Base-by-base conservation (phyloP, 2,888 invertebrate genomes). In the Erebia aethiops region DNA sequence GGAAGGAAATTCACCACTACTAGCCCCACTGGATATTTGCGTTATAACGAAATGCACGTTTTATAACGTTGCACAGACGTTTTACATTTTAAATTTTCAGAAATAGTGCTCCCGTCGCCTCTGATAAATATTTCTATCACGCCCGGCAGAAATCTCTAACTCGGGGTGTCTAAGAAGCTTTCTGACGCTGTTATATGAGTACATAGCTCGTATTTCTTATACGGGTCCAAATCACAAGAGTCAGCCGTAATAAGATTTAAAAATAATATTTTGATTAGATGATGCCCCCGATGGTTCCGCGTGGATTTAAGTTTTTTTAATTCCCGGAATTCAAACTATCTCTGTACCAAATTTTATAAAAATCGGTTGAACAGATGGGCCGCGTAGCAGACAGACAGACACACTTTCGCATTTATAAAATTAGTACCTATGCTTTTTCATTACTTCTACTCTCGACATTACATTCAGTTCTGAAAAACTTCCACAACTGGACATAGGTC, bases 111-210 rank as follows among this genome's bases (percentile, higher is more conserved):
- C 51, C 60, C 70, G 71, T 72, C 71, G 68, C 62, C 49, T 51
- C 67, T 66, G 65, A 75, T 77, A 76, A 76, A 74, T 75, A 77
- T 78, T 77, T 74, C 72, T 70, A 75, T 76, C 79, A 76, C 77
- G 76, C 76, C 64, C 72, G 66, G 54, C 73, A 75, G 70, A 77
- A 77, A 75, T 77, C 77, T 75, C 73, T 75, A 74, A 75, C 73
- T 72, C 74, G 68, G 70, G 71, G 73, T 69, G 75, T 75, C 74
- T 77, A 73, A 75, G 75, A 73, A 75, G 76, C 71, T 73, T 72
- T 73, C 74, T 76, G 73, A 73, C 70, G 73, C 71, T 72, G 71
- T 75, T 74, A 70, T 73, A n/a, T n/a, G n/a, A n/a, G n/a, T n/a
- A 72, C 68, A 65, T 70, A 73, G 73, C 69, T 74, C 67, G 73